Conservation (phyloP, 2,797 vertebrate genomes). For the Hafferia zeledoni region DNA sequence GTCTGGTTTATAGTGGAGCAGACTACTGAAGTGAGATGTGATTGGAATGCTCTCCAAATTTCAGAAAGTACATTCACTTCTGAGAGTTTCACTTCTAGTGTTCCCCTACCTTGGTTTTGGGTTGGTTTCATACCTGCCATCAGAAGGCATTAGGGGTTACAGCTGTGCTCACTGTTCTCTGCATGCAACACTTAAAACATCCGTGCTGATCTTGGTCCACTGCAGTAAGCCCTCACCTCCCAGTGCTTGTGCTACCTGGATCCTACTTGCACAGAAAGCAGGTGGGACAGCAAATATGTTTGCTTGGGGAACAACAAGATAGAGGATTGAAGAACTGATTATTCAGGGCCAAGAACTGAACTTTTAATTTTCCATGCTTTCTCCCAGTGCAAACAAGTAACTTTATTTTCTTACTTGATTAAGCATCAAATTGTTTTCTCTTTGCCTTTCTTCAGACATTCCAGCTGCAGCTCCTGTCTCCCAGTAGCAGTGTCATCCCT, state of each 20-base stretch:
- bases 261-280: neutral
- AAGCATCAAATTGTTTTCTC: neutral
- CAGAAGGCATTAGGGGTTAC: neutral
- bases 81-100: neutral
- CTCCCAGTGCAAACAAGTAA: neutral
- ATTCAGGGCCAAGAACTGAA: neutral
- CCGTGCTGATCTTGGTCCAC: neutral
- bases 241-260: neutral
- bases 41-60: neutral
- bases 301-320: neutral
- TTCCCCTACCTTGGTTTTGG: neutral
- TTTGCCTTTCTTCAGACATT: conserved; percentile 86
- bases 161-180: neutral
- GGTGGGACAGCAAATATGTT: neutral
- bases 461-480: conserved; percentile 99
- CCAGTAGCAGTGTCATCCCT: conserved; percentile 96
- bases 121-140: neutral
- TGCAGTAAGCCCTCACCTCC: neutral
- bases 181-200: neutral
- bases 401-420: neutral
- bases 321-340: neutral
- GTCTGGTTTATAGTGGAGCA: neutral
- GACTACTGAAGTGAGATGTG: neutral
- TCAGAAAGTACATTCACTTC: neutral
- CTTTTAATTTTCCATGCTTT: neutral